Conservation (phyloP, 2,113 vertebrate species). For the Columba livia region DNA sequence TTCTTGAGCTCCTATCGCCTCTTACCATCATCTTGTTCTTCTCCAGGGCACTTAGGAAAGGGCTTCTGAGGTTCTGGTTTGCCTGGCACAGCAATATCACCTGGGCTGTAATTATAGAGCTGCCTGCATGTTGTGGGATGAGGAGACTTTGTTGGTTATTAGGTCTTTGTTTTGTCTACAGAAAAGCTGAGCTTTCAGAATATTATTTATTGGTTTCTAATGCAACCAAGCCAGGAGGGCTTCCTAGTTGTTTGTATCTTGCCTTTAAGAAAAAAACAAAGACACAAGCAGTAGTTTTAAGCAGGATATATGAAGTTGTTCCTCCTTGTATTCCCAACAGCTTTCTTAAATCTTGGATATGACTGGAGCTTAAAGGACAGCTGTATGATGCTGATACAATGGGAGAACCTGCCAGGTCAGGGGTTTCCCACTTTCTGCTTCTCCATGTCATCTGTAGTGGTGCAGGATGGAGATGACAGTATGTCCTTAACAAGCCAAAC, state of each 20-base stretch:
- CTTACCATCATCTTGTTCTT: not conserved
- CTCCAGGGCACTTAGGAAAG: not conserved
- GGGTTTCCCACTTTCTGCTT: not conserved
- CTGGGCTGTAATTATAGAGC: accelerated
- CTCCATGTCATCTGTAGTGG: not conserved
- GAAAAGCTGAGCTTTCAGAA: not conserved
- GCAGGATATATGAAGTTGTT: not conserved
- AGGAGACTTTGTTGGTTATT: not conserved
- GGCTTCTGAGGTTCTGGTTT: not conserved
- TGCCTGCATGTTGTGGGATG: not conserved
- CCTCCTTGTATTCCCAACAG: not conserved
- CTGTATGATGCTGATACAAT: not conserved
- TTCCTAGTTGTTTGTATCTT: not conserved
- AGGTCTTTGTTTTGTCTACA: not conserved
- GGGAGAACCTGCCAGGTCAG: not conserved
- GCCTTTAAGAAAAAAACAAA: not conserved
- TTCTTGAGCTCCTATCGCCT: not conserved
- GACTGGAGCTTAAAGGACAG: not conserved
- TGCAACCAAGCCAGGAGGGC: not conserved
- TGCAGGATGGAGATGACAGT: not conserved
- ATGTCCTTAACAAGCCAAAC: not conserved
- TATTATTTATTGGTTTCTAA: not conserved
- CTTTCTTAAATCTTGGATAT: not conserved
- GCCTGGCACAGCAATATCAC: not conserved
- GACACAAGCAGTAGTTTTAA: not conserved